A percentile compares a stretch with the other conserved stretches of the same genome.
Evolutionary conservation across 2,797 vertebrate genomes (phyloP).

Genomic region (Rousettus madagascariensis): DNA sequence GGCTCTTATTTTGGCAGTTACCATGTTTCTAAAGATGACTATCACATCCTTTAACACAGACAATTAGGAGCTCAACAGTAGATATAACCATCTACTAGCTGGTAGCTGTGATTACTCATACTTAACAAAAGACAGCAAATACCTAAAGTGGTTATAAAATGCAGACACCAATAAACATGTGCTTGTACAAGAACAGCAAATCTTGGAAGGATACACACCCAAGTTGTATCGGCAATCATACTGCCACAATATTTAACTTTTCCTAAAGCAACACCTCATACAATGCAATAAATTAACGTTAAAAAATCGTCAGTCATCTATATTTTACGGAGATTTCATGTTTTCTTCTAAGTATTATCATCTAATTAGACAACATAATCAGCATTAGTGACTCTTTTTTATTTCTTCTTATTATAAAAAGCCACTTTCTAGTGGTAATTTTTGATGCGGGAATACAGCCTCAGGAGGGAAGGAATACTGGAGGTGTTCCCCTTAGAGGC

Average conservation of each 20-base stretch:
- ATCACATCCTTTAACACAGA: background rate
- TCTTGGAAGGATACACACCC: background rate
- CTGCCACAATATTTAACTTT: background rate
- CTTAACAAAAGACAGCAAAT: slow-evolving; percentile 31
- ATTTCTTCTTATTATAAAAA: slow-evolving; percentile 16
- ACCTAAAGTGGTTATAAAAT: slow-evolving; percentile 4
- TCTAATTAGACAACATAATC: background rate
- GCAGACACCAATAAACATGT: background rate
- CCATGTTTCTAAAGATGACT: background rate
- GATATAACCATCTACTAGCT: background rate
- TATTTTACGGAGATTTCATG: background rate
- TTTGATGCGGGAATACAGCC: background rate
- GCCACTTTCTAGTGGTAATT: background rate
- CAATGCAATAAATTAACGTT: background rate
- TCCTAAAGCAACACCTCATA: background rate
- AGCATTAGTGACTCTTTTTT: background rate
- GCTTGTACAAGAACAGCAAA: background rate
- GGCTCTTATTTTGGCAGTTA: background rate
- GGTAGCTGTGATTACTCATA: background rate
- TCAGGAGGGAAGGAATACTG: background rate
- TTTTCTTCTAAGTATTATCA: background rate
- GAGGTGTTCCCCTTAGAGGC: background rate
- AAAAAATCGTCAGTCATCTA: background rate
- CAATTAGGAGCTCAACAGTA: slow-evolving; percentile 21
- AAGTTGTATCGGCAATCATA: background rate